These are phyloP conservation scores for Cryptus armator DNA, from an alignment of 2,888 invertebrate species.

Conservation along the genomic window DNA sequence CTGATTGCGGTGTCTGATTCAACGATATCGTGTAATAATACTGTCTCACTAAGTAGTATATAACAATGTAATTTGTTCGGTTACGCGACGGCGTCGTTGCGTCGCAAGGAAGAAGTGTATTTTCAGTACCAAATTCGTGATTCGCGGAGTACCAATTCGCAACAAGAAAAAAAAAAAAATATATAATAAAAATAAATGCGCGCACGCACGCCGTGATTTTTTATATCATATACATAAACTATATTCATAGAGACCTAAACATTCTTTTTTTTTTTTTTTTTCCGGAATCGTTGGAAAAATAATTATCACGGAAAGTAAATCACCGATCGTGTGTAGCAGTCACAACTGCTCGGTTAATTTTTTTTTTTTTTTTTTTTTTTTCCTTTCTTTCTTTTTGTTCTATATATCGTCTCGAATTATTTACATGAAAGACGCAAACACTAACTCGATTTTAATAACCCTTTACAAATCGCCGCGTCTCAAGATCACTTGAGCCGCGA, in stretches of 20 bases:
- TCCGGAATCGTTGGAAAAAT: conserved; percentile 50
- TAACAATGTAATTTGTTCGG: conserved; percentile 32
- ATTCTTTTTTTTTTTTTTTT: not conserved
- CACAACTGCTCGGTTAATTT: conserved; percentile 21
- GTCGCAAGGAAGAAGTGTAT: conserved; percentile 41
- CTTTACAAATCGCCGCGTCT: not conserved
- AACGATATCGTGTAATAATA: conserved; percentile 63
- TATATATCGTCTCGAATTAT: conserved; percentile 48
- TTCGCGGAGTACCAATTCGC: conserved; percentile 48
- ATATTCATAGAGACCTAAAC: conserved; percentile 1
- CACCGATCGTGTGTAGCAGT: conserved; percentile 31
- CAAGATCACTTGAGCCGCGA: not conserved
- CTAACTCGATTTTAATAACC: not conserved
- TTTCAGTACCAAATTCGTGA: conserved; percentile 36
- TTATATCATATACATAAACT: conserved; percentile 42
- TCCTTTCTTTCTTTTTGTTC: conserved; percentile 17
- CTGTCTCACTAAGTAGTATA: conserved; percentile 58
- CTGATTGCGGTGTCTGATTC: conserved; percentile 44
- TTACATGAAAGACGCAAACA: conserved; percentile 39
- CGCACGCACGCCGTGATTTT: conserved; percentile 10
- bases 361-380: conserved; percentile 21
- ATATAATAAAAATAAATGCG: conserved; percentile 12
- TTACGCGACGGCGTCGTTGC: conserved; percentile 39
- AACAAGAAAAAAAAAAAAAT: conserved; percentile 8
- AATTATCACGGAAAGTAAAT: conserved; percentile 62